Base-by-base conservation (phyloP, 2,888 invertebrate species). In the Pachymerium ferrugineum region DNA sequence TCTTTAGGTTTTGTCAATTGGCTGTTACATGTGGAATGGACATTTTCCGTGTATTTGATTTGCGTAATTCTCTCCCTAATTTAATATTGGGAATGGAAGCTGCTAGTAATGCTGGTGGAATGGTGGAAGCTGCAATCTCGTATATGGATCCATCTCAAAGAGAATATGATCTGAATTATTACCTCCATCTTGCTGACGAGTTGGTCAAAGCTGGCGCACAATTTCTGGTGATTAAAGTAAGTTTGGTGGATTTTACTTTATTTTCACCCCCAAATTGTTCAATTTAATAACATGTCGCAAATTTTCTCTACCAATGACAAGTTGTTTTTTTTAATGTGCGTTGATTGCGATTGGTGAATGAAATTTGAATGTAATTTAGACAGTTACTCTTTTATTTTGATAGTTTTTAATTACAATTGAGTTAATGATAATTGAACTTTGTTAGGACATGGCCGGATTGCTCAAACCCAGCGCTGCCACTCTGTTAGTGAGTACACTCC, bases 21-120 rank as follows among this genome's bases (percentile, higher is more conserved):
- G 93, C 98, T 74, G 96, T 96, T 0, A 88, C 96, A 86, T 87
- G 89, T 78, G 99, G 99, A 76, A 99, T 99, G 97, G 99, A 99
- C 81, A 88, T 99, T 75, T 99, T 99, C 89, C 86, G 99, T 75
- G 95, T 99, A 0, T 99, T 99, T 83, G 99, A 99, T 82, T 97
- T 97, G 0, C 86, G 99, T 3, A 99, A 99, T 85, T 99, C 99
- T 82, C 84, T 99, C 30, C 99, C 99, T 0, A 99, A 99, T 83
- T 84, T 99, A 77, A 88, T 96, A 77, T 87, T 99, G 72, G 90
- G 90, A 22, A 97, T 99, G 94, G 98, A 99, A 75, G 99, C 99
- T 1, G 98, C 92, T 0, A 97, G 95, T 8, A 95, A 95, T 81
- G 97, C 97, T 73, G 97, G 97, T 47, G 86, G 97, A 25, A 95